These are phyloP conservation scores for Diadema setosum DNA, from an alignment of 35 echinoderm and acorn worm genomes.

Conservation along the genomic window DNA sequence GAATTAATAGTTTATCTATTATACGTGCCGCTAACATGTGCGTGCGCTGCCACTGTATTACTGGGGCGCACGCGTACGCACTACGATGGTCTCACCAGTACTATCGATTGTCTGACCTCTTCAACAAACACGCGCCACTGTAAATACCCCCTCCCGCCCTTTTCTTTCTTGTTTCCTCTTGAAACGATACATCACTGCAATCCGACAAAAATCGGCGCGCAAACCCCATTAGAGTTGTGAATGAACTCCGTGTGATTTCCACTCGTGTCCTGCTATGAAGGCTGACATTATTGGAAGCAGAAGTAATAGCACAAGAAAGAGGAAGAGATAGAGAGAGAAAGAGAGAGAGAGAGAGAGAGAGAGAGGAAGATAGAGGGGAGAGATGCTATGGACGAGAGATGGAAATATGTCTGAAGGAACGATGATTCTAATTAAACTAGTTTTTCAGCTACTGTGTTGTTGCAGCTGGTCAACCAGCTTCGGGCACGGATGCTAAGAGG, in stretches of 20 bases:
- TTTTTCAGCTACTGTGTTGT: neutral
- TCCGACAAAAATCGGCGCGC: neutral
- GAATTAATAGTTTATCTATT: neutral
- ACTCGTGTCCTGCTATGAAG: too few species aligned
- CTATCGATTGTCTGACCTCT: neutral
- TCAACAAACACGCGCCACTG: neutral
- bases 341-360: neutral
- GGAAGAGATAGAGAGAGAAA: neutral
- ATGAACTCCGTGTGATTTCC: too few species aligned
- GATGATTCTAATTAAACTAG: slow-evolving; percentile 15
- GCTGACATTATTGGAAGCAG: too few species aligned
- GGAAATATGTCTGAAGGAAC: neutral
- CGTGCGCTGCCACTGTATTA: neutral
- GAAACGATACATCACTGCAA: neutral
- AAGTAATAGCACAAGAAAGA: too few species aligned
- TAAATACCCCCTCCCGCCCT: neutral
- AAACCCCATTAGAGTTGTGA: too few species aligned
- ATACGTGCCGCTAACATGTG: neutral
- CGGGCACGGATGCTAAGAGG: neutral
- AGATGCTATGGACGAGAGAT: neutral
- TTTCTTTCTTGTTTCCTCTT: neutral
- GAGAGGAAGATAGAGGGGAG: neutral
- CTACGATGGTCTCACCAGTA: neutral
- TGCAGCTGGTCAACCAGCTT: neutral
- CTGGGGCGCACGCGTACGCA: neutral